A percentile compares a stretch with the other conserved stretches of the same genome.
Conservation (phyloP, 2,888 invertebrate species). For the Euplagia quadripunctaria region DNA sequence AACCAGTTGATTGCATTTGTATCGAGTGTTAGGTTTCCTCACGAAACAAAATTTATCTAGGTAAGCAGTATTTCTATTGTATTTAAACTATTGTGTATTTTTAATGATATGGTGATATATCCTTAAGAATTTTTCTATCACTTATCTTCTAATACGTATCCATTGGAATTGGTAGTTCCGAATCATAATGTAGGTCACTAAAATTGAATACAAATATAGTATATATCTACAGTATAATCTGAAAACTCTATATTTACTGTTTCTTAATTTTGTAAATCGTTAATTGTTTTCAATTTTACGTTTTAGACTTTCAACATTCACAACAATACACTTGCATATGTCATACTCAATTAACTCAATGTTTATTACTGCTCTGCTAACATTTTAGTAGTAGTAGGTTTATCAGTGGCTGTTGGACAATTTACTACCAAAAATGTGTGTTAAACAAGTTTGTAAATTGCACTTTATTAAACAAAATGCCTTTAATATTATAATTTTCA, state of each 20-base stretch:
- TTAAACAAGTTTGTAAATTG: neutral
- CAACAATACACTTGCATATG: neutral
- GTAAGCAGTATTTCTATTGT: conserved; percentile 52
- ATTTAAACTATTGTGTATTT: neutral
- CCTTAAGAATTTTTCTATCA: neutral
- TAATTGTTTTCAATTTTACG: neutral
- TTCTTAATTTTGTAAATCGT: conserved; percentile 14
- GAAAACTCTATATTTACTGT: conserved; percentile 22
- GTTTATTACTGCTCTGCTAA: neutral
- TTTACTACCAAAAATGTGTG: too few relatives aligned
- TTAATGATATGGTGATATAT: neutral
- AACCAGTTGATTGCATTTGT: conserved; percentile 66
- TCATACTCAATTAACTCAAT: too few relatives aligned
- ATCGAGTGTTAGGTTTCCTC: conserved; percentile 65
- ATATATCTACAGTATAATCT: conserved; percentile 27
- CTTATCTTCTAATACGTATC: conserved; percentile 11
- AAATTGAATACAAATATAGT: conserved; percentile 53
- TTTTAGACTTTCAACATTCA: neutral
- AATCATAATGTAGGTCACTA: conserved; percentile 53
- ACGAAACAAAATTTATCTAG: conserved; percentile 62
- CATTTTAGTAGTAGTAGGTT: too few relatives aligned
- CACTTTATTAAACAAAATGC: neutral
- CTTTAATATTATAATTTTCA: neutral
- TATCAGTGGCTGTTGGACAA: neutral
- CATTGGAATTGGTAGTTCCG: conserved; percentile 16